Percentiles rank a stretch among this genome's conserved stretches.
Conservation (phyloP, 2,797 vertebrate genomes). For the Phalloptychus januarius region DNA sequence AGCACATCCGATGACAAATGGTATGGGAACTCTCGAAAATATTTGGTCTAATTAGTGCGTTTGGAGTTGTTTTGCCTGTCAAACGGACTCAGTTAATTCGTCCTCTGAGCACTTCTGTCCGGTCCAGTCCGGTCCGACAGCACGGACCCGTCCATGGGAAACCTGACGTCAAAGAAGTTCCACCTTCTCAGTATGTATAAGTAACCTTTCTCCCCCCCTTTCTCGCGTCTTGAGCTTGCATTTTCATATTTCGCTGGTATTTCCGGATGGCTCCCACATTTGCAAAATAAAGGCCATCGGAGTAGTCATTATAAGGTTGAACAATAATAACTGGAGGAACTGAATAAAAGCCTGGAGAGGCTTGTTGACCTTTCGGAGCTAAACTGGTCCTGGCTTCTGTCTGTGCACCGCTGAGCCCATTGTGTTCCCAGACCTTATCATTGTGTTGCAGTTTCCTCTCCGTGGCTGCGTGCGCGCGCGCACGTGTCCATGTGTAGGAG, state of each 20-base stretch:
- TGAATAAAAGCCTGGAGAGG: slow-evolving; percentile 76
- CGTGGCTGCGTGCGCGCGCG: slow-evolving; percentile 55
- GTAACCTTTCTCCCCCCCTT: slow-evolving; percentile 54
- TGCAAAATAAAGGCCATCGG: slow-evolving; percentile 82
- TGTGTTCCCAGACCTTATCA: slow-evolving; percentile 85
- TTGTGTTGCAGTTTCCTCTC: slow-evolving; percentile 85
- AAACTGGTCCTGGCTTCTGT: slow-evolving; percentile 83
- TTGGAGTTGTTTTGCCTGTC: slow-evolving; percentile 9
- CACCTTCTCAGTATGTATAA: slow-evolving; percentile 49
- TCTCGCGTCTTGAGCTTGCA: slow-evolving; percentile 56
- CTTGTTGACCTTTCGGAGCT: slow-evolving; percentile 83
- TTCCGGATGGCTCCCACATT: slow-evolving; percentile 79
- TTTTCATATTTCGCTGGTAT: slow-evolving; percentile 81
- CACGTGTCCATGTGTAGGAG: slow-evolving; percentile 53
- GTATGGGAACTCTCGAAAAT: background rate
- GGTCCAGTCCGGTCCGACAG: slow-evolving; percentile 31
- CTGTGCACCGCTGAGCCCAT: slow-evolving; percentile 79
- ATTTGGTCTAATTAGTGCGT: background rate
- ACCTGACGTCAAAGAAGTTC: slow-evolving; percentile 71
- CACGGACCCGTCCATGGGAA: slow-evolving; percentile 55
- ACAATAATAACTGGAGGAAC: slow-evolving; percentile 79
- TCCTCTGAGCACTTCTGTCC: slow-evolving; percentile 28
- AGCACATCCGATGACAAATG: background rate
- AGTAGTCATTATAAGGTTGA: slow-evolving; percentile 75
- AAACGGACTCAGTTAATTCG: slow-evolving; percentile 16